These are phyloP conservation scores for Babylonia areolata DNA, from an alignment of 1,140 invertebrate species.

Conservation along the genomic window DNA sequence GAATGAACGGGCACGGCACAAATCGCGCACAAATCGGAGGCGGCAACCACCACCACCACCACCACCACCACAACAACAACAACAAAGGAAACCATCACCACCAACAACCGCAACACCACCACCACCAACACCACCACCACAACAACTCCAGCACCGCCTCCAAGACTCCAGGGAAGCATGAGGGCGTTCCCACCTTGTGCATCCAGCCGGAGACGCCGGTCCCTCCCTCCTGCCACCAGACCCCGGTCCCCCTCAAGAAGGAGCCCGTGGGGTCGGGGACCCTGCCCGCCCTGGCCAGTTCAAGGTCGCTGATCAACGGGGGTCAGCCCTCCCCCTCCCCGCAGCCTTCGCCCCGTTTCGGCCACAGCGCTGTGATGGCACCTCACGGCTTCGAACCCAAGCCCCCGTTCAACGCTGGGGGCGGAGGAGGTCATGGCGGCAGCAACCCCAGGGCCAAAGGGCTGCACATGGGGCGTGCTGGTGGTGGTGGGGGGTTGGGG, in stretches of 20 bases:
- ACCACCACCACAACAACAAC: conserved; percentile 3
- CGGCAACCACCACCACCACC: conserved; percentile 23
- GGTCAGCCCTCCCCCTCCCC: conserved; percentile 48
- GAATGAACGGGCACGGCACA: conserved; percentile 63
- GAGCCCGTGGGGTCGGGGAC: conserved; percentile 32
- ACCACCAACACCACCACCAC: conserved; percentile 14
- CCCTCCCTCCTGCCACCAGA: conserved; percentile 55
- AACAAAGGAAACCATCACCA: conserved; percentile 36
- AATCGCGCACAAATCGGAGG: conserved; percentile 37
- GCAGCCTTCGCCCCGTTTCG: conserved; percentile 33
- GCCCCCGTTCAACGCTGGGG: conserved; percentile 24
- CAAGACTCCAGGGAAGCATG: conserved; percentile 33
- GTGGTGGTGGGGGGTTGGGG: neutral
- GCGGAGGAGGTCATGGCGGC: conserved; percentile 38
- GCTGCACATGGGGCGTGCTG: neutral
- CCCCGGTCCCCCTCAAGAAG: conserved; percentile 53
- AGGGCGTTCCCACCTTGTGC: conserved; percentile 61
- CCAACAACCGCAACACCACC: neutral
- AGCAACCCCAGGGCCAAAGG: conserved; percentile 28
- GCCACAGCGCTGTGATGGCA: neutral
- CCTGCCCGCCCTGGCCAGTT: conserved; percentile 51
- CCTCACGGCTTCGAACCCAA: conserved; percentile 37
- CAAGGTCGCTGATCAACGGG: conserved; percentile 48
- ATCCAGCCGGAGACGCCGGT: conserved; percentile 67
- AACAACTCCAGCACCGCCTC: neutral